phyloP scores from a whole-genome alignment of 2,888 invertebrate species.

The Rotaria macrura region DNA sequence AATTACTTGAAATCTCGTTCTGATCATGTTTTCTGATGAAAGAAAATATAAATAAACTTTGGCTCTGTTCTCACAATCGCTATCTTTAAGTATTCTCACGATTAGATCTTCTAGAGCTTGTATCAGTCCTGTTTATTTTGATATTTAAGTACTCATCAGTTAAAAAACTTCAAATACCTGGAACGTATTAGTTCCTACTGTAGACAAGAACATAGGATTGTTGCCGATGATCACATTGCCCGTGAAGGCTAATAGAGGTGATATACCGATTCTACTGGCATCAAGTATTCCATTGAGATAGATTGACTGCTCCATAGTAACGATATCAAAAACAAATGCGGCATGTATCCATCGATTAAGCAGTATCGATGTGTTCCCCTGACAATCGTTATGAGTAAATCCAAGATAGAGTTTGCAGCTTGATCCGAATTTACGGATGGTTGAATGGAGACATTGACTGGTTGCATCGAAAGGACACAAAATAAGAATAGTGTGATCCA shows the following conservation, averaged over 20 bases:
- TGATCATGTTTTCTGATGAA: too few species aligned
- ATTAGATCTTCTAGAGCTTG: too few species aligned
- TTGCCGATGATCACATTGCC: background rate
- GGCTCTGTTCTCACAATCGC: too few species aligned
- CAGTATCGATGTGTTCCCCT: fast-evolving
- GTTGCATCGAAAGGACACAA: background rate
- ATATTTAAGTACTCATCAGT: too few species aligned
- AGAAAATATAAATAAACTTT: too few species aligned
- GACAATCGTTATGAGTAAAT: background rate
- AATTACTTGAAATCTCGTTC: too few species aligned
- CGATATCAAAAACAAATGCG: background rate
- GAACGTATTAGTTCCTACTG: background rate
- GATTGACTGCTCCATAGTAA: background rate
- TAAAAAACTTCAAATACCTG: background rate
- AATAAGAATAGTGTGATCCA: background rate
- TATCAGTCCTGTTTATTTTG: too few species aligned
- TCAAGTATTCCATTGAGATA: background rate
- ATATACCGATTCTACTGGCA: background rate
- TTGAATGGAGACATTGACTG: background rate
- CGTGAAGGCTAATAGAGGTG: background rate
- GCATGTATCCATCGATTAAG: background rate
- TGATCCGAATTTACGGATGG: background rate
- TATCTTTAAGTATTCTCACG: too few species aligned
- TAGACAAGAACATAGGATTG: background rate
- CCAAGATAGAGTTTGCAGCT: background rate